These are phyloP conservation scores for Pipistrellus kuhlii DNA, from an alignment of 2,797 vertebrate species.

Conservation along the genomic window DNA sequence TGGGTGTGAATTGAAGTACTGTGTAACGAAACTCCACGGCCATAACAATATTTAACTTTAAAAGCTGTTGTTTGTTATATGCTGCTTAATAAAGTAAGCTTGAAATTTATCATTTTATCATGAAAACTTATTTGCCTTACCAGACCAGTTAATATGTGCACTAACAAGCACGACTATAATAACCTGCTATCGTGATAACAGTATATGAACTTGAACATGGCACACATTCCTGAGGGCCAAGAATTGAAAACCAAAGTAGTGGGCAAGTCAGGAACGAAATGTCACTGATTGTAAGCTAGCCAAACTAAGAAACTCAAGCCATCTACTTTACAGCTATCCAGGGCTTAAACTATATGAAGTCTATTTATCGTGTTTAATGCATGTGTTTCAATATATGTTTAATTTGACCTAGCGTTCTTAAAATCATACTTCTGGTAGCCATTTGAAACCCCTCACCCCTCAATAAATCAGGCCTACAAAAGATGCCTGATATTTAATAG, in stretches of 20 bases:
- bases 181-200: constrained; percentile 80
- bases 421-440: constrained; percentile 65
- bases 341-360: constrained; percentile 87
- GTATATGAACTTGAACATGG: constrained; percentile 47
- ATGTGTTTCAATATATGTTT: constrained; percentile 86
- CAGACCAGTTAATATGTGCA: constrained; percentile 87
- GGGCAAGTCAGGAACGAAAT: constrained; percentile 69
- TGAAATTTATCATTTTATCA: constrained; percentile 88
- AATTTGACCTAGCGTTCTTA: constrained; percentile 83
- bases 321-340: constrained; percentile 85
- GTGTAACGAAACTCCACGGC: constrained; percentile 81
- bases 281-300: constrained; percentile 78
- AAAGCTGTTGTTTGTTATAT: constrained; percentile 89
- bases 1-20: constrained; percentile 92
- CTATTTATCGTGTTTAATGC: constrained; percentile 90
- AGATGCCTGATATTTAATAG: constrained; percentile 81
- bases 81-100: constrained; percentile 92
- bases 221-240: constrained; percentile 50
- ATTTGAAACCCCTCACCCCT: neutral
- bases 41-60: constrained; percentile 87
- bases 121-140: constrained; percentile 85
- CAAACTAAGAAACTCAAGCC: constrained; percentile 86
- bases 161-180: constrained; percentile 87
- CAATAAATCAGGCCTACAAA: constrained; percentile 69
- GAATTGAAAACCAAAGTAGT: neutral